Evolutionary conservation across 2,888 invertebrate genomes (phyloP).

Genomic region (Oxyteleia sp.): DNA sequence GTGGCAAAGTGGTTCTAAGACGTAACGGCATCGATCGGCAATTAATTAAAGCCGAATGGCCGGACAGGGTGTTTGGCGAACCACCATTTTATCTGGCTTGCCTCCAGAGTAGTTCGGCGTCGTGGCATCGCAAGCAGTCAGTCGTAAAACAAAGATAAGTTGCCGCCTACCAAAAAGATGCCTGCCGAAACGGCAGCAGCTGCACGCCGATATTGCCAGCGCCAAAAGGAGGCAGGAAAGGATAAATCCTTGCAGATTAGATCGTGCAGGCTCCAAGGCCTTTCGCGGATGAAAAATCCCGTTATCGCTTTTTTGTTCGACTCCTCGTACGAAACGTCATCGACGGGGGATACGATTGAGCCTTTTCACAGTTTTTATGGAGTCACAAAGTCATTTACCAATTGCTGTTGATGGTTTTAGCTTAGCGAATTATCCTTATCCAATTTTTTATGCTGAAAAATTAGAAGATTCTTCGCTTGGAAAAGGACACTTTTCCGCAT

Average conservation of each 20-base stretch:
- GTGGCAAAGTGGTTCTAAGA: conserved; percentile 41
- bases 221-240: conserved; percentile 84
- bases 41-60: conserved; percentile 80
- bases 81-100: conserved; percentile 81
- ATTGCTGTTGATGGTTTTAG: neutral
- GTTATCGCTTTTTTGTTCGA: neutral
- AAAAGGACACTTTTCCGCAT: no score
- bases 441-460: no score
- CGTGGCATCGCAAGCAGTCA: conserved; percentile 82
- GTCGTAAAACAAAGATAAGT: conserved; percentile 87
- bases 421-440: no score
- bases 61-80: conserved; percentile 69
- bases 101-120: conserved; percentile 78
- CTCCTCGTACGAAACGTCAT: conserved; percentile 6
- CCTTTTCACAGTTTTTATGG: neutral
- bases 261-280: conserved; percentile 75
- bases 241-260: conserved; percentile 86
- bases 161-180: conserved; percentile 86
- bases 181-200: conserved; percentile 85
- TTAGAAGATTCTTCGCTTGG: no score
- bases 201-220: conserved; percentile 81
- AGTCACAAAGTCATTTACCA: neutral
- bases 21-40: conserved; percentile 70
- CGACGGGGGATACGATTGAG: neutral
- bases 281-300: conserved; percentile 43